A percentile compares a stretch with the other conserved stretches of the same genome.
These are phyloP conservation scores for Oryzaephilus surinamensis DNA, from an alignment of 1,140 invertebrate species.

Conservation along the genomic window DNA sequence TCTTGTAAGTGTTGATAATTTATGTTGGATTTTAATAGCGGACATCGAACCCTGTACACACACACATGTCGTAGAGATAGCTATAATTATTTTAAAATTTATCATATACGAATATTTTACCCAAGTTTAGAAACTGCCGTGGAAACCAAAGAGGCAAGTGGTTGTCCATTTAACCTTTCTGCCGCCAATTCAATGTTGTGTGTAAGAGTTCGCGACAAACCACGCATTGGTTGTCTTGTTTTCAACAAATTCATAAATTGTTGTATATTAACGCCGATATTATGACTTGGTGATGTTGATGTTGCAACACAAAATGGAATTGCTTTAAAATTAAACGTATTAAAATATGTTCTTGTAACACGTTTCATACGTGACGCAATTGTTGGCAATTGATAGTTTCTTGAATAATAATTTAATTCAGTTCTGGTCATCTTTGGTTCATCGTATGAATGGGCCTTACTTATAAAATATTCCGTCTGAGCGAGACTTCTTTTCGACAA, in stretches of 20 bases:
- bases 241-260: conserved; percentile 44
- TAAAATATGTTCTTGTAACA: conserved; percentile 37
- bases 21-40: conserved; percentile 20
- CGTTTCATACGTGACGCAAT: conserved; percentile 42
- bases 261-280: conserved; percentile 47
- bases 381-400: conserved; percentile 42
- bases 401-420: too few species aligned
- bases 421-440: too few species aligned
- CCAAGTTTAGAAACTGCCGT: conserved; percentile 25
- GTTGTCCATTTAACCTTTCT: conserved; percentile 24
- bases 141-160: conserved; percentile 26
- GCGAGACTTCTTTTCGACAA: too few species aligned
- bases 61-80: conserved; percentile 7
- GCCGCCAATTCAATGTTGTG: conserved; percentile 34
- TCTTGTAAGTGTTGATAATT: conserved; percentile 31
- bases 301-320: conserved; percentile 47
- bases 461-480: too few species aligned
- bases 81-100: conserved; percentile 10
- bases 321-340: conserved; percentile 37
- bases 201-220: conserved; percentile 32
- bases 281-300: conserved; percentile 42
- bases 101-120: too few species aligned
- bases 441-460: too few species aligned
- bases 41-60: conserved; percentile 21
- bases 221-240: conserved; percentile 33